phyloP scores from a whole-genome alignment of 1,140 invertebrate species.

The fruit fly (Drosophila melanogaster) region Release_6_plus_ISO1_MT NT_037436.4:16514501-16515000 shows the following conservation, averaged over 20 bases:
- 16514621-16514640: too few relatives aligned
- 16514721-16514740: too few relatives aligned
- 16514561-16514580: too few relatives aligned
- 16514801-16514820: neutral
- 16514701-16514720: too few relatives aligned
- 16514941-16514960: slow-evolving; percentile 26
- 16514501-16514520: neutral
- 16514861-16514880: slow-evolving; percentile 1
- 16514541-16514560: too few relatives aligned
- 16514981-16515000: slow-evolving; percentile 51
- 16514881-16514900: neutral
- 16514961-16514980: slow-evolving; percentile 39
- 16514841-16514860: too few relatives aligned
- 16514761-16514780: neutral
- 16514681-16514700: neutral
- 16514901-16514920: slow-evolving; percentile 6
- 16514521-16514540: neutral
- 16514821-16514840: too few relatives aligned
- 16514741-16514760: too few relatives aligned
- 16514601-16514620: too few relatives aligned
- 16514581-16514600: too few relatives aligned
- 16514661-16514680: slow-evolving; percentile 1
- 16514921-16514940: slow-evolving; percentile 4
- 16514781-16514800: neutral
- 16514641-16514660: slow-evolving; percentile 10